Evolutionary conservation across 64 coral and sea anemone species (phyloP), one percentile per base, ranked within the genome.

Genomic region (Porites lutea): DNA sequence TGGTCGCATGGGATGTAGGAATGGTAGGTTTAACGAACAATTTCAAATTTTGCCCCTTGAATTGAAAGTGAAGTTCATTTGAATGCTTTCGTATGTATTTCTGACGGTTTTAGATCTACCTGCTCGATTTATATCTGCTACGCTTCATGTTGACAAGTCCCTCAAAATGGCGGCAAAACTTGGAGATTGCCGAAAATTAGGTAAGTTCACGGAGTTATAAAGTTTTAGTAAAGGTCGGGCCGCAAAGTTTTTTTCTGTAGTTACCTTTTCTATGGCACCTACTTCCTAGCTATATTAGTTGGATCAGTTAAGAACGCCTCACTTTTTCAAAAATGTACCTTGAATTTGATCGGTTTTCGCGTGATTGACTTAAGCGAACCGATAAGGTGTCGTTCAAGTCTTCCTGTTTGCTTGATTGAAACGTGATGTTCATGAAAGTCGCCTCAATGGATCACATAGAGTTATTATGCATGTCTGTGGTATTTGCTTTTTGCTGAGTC

Each of bases 81-180:
- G 59, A 60, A 72, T 76, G 69, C 69, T 72, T 76, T 76, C 73
- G 8, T 76, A 76, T 76, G 73, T 76, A 76, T 76, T 76, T 76
- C 73, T 76, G 73, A 76, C 73, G 73, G 73, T 76, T 76, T 76
- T 76, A 76, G 73, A 76, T 50, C 48, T 76, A 52, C 73, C 73
- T 16, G 45, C 73, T 76, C 44, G 73, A 76, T 76, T 76, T 52
- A 47, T 76, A 76, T 76, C 73, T 76, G 73, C 73, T 76, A 76
- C 73, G 73, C 73, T 76, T 76, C 73, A 76, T 76, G 73, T 76
- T 76, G 73, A 52, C 73, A 76, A 76, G 73, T 50, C 73, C 73
- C 48, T 76, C 48, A 76, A 76, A 76, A 76, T 76, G 73, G 73
- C 72, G 47, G 72, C 72, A 45, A 75, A 75, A 75, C 72, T 75